Percentiles rank a stretch among this genome's conserved stretches.
phyloP scores from a whole-genome alignment of 2,113 vertebrate species.

The Dinomys branickii region DNA sequence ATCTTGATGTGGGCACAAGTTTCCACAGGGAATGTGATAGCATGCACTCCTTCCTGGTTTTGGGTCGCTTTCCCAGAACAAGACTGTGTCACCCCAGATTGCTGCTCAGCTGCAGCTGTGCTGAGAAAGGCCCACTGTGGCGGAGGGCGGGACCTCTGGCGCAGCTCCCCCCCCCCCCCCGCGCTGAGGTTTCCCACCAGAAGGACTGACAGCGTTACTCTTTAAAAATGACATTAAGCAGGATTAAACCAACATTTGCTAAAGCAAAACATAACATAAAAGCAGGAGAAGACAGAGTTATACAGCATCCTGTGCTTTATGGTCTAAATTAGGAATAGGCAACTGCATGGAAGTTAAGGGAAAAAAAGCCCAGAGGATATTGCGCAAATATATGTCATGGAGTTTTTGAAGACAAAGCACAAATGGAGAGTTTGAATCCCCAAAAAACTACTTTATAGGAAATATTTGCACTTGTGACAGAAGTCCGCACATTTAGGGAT shows the following conservation, averaged over 20 bases:
- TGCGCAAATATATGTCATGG: neutral
- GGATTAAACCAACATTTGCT: neutral
- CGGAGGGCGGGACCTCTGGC: neutral
- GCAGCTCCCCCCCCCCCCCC: neutral
- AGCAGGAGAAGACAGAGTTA: neutral
- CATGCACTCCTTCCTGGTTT: neutral
- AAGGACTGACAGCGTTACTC: neutral
- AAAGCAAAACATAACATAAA: no score
- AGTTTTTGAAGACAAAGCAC: neutral
- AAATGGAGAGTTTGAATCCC: neutral
- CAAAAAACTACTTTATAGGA: neutral
- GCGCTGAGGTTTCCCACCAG: neutral
- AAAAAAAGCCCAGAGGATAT: neutral
- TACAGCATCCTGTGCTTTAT: rapidly evolving
- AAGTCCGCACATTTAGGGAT: neutral
- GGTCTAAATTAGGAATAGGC: no score
- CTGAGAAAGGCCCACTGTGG: neutral
- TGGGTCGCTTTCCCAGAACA: neutral
- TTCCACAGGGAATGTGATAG: neutral
- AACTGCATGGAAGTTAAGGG: rapidly evolving
- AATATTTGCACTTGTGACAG: neutral
- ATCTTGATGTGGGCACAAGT: rapidly evolving
- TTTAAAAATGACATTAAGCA: neutral
- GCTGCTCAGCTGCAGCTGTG: neutral
- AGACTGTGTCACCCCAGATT: rapidly evolving